Evolutionary conservation across 2,797 vertebrate genomes (phyloP).

Genomic region (Peromyscus eremicus): DNA sequence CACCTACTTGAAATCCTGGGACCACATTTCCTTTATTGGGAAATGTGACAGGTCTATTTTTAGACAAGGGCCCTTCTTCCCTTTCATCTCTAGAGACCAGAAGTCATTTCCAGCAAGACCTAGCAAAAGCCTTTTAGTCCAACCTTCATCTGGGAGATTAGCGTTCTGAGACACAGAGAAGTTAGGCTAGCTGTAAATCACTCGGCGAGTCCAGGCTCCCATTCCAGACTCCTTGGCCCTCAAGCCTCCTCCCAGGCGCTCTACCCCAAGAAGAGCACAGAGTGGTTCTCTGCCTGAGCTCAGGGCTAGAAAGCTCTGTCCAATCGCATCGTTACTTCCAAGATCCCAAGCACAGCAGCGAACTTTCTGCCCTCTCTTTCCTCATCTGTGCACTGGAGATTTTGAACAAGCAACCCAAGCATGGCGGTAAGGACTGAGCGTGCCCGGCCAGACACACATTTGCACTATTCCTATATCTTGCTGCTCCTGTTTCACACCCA

Average conservation of each 20-base stretch:
- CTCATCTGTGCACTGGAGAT: neutral
- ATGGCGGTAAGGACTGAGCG: neutral
- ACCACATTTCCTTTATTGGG: slow-evolving; percentile 39
- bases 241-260: neutral
- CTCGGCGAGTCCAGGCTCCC: slow-evolving; percentile 1
- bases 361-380: neutral
- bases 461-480: neutral
- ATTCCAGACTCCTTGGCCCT: neutral
- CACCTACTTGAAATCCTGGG: slow-evolving; percentile 37
- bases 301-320: neutral
- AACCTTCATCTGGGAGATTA: neutral
- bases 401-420: neutral
- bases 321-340: neutral
- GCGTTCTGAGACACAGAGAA: slow-evolving; percentile 9
- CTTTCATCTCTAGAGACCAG: slow-evolving; percentile 30
- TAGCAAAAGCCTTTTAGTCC: neutral
- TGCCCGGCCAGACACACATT: neutral
- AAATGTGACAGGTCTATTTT: slow-evolving; percentile 40
- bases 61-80: slow-evolving; percentile 1
- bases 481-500: neutral
- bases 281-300: neutral
- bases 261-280: neutral
- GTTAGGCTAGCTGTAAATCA: neutral
- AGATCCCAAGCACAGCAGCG: neutral
- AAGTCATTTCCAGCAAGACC: neutral